Evolutionary conservation across 2,888 invertebrate genomes (phyloP), one percentile per base, ranked within the genome.

Genomic region (Cephus pygmeus): DNA sequence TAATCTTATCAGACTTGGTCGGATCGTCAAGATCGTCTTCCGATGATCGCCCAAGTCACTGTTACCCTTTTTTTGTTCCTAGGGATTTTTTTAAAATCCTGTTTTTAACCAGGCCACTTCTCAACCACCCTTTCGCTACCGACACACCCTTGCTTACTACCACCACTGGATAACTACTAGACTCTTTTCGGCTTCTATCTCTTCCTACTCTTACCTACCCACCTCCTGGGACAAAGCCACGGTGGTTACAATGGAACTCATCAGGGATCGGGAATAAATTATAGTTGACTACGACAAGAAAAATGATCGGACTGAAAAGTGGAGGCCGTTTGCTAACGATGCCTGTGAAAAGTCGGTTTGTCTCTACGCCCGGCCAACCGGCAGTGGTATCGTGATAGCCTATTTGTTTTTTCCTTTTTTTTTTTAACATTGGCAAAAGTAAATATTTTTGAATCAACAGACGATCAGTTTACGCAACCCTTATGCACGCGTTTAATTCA

Each of bases 191-290:
- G 56, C 56, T 56, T 56, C 56, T 56, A 56, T 56, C 23, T 56
- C 56, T 56, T 56, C 23, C 56, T 56, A 56, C 56, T 34, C 74
- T 23, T 30, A 30, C 74, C 74, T 74, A 30, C 69, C 74, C 76
- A 56, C 71, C 31, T 40, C 69, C 77, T 68, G 79, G 80, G 82
- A 85, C 85, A 79, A 82, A 84, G 83, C 75, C 80, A 76, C 77
- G 82, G 82, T 69, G 35, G 23, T 80, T 76, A 87, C 90, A 89
- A 90, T 89, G 85, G 87, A 81, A 84, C 88, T 89, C 89, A 88
- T 89, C 87, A 89, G 87, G 85, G 85, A 90, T 90, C 81, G 87
- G 84, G 88, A 89, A 89, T 89, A 88, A 90, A 89, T 90, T 90
- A 89, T 87, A 83, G 81, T 79, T 79, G 82, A 82, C 79, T 78